A percentile compares a stretch with the other conserved stretches of the same genome.
Conservation (phyloP, 53 echinoderm and acorn worm genomes). For the Arbacia lixula region DNA sequence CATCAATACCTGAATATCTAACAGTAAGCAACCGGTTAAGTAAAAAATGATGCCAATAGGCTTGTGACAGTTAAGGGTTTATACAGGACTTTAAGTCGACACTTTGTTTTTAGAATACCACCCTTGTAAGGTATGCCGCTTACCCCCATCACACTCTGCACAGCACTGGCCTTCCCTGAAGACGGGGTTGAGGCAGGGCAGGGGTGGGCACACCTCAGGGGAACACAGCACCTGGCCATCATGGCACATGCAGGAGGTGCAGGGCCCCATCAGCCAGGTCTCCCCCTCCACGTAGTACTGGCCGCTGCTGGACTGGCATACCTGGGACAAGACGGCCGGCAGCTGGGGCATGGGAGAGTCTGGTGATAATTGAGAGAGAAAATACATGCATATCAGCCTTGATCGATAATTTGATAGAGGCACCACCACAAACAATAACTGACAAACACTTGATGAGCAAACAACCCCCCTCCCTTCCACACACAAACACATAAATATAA, state of each 20-base stretch:
- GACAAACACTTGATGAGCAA: no score
- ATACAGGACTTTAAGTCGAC: no score
- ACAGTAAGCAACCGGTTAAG: no score
- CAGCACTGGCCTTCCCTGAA: slow-evolving; percentile 70
- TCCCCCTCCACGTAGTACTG: slow-evolving; percentile 96
- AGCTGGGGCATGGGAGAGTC: slow-evolving; percentile 3
- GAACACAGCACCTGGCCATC: slow-evolving; percentile 90
- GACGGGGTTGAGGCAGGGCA: slow-evolving; percentile 83
- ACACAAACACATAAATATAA: background rate
- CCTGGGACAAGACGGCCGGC: slow-evolving; percentile 56
- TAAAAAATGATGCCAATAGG: no score
- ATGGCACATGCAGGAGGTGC: slow-evolving; percentile 91
- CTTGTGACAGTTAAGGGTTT: no score
- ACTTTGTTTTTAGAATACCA: no score
- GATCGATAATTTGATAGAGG: no score
- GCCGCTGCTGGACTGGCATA: slow-evolving; percentile 88
- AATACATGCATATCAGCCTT: no score
- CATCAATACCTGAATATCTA: no score
- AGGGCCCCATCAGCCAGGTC: slow-evolving; percentile 85
- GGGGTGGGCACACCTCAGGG: slow-evolving; percentile 78
- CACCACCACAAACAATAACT: no score
- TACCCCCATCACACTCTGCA: slow-evolving; percentile 59
- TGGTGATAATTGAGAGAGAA: background rate
- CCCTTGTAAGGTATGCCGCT: background rate
- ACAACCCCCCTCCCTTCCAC: no score